phyloP scores from a whole-genome alignment of 2,113 vertebrate species.

The Dasyurus viverrinus region DNA sequence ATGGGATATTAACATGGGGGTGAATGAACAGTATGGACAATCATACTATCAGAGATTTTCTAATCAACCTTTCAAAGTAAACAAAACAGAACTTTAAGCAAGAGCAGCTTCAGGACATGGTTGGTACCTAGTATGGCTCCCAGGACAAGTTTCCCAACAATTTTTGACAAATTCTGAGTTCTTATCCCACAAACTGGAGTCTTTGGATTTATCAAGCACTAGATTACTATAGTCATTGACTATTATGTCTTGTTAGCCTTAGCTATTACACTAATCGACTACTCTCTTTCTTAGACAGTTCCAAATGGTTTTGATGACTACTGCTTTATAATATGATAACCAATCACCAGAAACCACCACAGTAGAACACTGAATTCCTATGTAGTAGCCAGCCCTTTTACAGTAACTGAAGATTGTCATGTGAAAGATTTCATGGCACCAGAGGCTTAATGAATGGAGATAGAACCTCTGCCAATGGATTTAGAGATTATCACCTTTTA shows the following conservation, averaged over 20 bases:
- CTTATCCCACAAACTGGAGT: too few species aligned
- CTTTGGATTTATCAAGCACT: too few species aligned
- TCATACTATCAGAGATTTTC: slow-evolving; percentile 93
- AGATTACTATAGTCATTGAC: too few species aligned
- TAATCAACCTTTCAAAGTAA: slow-evolving; percentile 90
- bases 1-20: slow-evolving; percentile 91
- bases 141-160: too few species aligned
- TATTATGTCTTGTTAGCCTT: too few species aligned
- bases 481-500: slow-evolving; percentile 94
- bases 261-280: too few species aligned
- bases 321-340: too few species aligned
- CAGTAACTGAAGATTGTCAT: slow-evolving; percentile 91
- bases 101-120: slow-evolving; percentile 95
- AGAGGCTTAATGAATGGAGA: slow-evolving; percentile 96
- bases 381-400: slow-evolving; percentile 94
- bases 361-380: slow-evolving; percentile 91
- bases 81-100: slow-evolving; percentile 94
- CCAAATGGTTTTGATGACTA: too few species aligned
- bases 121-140: slow-evolving; percentile 92
- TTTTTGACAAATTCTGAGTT: too few species aligned
- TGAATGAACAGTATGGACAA: slow-evolving; percentile 95
- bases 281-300: too few species aligned
- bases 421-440: slow-evolving; percentile 91
- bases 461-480: slow-evolving; percentile 94
- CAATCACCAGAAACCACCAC: slow-evolving; percentile 88